Base-by-base conservation (phyloP, 64 coral and sea anemone genomes). In the Montipora sp. region DNA sequence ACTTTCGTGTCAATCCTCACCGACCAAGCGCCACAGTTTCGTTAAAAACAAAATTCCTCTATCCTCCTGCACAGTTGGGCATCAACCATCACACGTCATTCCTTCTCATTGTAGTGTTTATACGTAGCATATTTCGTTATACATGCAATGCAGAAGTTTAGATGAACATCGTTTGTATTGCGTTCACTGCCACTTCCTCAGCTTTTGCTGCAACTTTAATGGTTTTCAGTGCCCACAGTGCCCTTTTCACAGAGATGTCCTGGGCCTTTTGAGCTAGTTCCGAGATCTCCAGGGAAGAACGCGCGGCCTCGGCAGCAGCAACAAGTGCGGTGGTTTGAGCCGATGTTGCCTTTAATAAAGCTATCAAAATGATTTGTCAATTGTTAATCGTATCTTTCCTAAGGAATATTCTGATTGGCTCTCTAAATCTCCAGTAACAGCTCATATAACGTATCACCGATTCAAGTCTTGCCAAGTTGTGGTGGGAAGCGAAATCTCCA, bases 271-370 rank as follows among this genome's bases (percentile, higher is more conserved):
- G 90, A 14, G 92, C 93, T 73, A 98, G 89, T 58, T 83, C 78
- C 16, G 95, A 87, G 83, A 98, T 98, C 63, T 93, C 88, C 15
- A 98, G 59, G 46, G 95, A 98, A 46, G 95, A 98, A 8, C 93
- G 95, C 83, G 95, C 95, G 36, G 95, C 95, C 51, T 98, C 87
- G 2, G 95, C 95, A 70, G 95, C 95, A 14, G 95, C 95, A 73
- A 98, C 95, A 79, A 98, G 92, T 59, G 95, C 92, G 59, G 92
- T 98, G 50, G 95, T 98, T 89, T 98, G 95, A 83, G 95, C 95
- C 3, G 95, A 98, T 3, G 95, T 98, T 78, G 95, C 95, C 53
- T 98, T 94, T 6, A 98, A 63, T 49, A 98, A 68, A 51, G 95
- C 95, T 98, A 8, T 20, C 59, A 12, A 51, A 18, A 14, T 47